Evolutionary conservation across 2,113 vertebrate species (phyloP), one percentile per base, ranked within the genome.

Genomic region (Chionodraco myersi): DNA sequence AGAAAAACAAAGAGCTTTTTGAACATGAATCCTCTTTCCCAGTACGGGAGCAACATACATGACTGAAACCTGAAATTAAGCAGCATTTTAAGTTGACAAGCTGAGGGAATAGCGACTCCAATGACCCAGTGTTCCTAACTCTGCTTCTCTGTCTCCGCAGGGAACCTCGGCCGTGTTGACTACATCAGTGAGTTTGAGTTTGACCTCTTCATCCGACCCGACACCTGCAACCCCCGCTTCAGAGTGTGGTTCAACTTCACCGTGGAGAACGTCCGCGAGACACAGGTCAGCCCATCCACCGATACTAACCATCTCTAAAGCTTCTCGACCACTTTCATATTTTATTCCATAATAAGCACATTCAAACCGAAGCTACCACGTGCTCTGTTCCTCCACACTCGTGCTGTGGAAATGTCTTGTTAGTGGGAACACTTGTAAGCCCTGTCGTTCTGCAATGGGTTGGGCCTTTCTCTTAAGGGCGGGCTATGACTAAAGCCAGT

Each of bases 171-270:
- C 18, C 94, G 97, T 16, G 98, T 99, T 47, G 96, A 98, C 84
- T 96, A 97, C 65, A 94, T 99, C 93, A 96, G 96, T 57, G 97
- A 99, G 61, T 99, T 99, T 92, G 98, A 99, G 86, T 99, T 97
- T 88, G 98, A 99, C 92, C 96, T 99, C 30, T 99, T 98, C 92
- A 98, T 99, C 85, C 95, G 98, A 36, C 98, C 98, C 1, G 98
- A 99, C 87, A 99, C 98, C 59, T 99, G 98, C 91, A 99, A 99
- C 83, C 97, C 97, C 12, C 97, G 97, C 85, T 99, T 99, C 93
- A 94, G 98, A 92, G 97, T 99, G 51, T 99, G 98, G 98, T 99
- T 99, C 94, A 99, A 98, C 94, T 99, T 99, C 92, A 97, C 96
- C 0, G 96, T 99, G 90, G 98, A 99, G 93, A 98, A 99, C 11